Conservation (phyloP, 1,140 invertebrate genomes). For the Leptonema lineaticorne region DNA sequence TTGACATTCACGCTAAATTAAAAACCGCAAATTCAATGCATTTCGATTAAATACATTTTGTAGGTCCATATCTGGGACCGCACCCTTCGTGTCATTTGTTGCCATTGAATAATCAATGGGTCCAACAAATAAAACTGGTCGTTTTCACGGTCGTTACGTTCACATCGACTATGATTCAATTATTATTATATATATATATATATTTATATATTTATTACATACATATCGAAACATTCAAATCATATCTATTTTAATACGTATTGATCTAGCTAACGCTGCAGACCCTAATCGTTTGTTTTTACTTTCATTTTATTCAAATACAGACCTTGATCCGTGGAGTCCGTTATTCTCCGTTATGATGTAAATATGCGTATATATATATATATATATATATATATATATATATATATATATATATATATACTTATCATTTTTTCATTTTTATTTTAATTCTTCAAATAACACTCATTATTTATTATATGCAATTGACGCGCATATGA, state of each 20-base stretch:
- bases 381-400: not conserved
- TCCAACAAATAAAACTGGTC: slow-evolving; percentile 20
- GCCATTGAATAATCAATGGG: slow-evolving; percentile 5
- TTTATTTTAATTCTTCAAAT: no score
- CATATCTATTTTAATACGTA: slow-evolving; percentile 8
- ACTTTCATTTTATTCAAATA: slow-evolving; percentile 6
- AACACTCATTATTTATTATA: not conserved
- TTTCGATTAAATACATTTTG: not conserved
- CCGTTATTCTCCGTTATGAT: not conserved
- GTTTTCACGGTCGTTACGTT: slow-evolving; percentile 29
- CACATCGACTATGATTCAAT: slow-evolving; percentile 17
- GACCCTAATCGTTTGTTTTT: slow-evolving; percentile 10
- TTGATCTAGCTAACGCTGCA: not conserved
- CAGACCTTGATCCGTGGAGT: not conserved
- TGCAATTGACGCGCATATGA: no score
- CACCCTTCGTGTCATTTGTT: slow-evolving; percentile 5
- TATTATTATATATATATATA: slow-evolving; percentile 18
- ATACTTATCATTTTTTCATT: not conserved
- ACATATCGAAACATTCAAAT: not conserved
- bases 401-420: not conserved
- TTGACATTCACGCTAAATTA: not conserved
- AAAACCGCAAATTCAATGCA: not conserved
- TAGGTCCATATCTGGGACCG: no score
- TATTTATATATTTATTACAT: not conserved
- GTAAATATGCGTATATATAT: not conserved